These are phyloP conservation scores for Ostrea denselamellosa DNA, from an alignment of 1,140 invertebrate genomes.

Conservation along the genomic window DNA sequence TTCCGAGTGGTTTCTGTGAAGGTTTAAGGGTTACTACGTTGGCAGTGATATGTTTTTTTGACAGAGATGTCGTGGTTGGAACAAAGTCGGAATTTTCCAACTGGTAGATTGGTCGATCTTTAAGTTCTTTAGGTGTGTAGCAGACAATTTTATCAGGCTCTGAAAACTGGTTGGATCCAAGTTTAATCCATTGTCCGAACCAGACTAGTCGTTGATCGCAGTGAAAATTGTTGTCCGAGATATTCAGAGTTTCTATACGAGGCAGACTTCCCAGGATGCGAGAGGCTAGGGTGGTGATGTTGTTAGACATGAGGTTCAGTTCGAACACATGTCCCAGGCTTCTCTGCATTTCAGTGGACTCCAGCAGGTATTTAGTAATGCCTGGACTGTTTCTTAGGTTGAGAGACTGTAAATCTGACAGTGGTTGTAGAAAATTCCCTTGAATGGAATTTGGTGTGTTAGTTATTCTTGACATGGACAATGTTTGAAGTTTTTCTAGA, in stretches of 20 bases:
- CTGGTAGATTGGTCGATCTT: background rate
- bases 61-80: background rate
- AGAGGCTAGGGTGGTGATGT: constrained; percentile 84
- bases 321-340: constrained; percentile 75
- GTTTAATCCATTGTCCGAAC: constrained; percentile 75
- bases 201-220: constrained; percentile 74
- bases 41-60: background rate
- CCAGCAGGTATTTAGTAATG: constrained; percentile 84
- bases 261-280: constrained; percentile 84
- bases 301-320: constrained; percentile 76
- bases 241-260: constrained; percentile 80
- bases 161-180: background rate
- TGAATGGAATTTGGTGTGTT: constrained; percentile 79
- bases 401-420: constrained; percentile 84
- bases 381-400: constrained; percentile 87
- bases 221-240: constrained; percentile 78
- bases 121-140: background rate
- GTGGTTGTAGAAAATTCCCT: constrained; percentile 77
- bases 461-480: constrained; percentile 85
- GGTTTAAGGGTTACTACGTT: background rate
- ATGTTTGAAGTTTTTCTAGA: constrained; percentile 83
- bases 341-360: constrained; percentile 84
- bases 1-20: background rate
- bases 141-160: background rate
- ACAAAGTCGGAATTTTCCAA: constrained; percentile 19